phyloP scores from a whole-genome alignment of 2,888 invertebrate genomes.

The Syrphus vitripennis region DNA sequence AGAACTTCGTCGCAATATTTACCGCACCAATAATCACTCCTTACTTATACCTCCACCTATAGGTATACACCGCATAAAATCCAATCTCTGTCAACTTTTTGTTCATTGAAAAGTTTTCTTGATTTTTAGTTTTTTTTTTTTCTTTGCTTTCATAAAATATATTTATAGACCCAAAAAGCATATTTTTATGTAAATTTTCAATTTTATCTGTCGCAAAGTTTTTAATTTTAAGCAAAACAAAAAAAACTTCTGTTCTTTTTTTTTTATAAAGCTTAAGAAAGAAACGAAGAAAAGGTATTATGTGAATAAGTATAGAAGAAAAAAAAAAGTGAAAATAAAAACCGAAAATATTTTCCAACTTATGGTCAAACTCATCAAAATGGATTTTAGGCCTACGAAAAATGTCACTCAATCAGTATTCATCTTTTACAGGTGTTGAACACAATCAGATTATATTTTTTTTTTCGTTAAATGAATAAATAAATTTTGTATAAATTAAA shows the following conservation, averaged over 20 bases:
- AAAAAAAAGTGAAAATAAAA: neutral
- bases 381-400: neutral
- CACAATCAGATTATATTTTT: conserved; percentile 16
- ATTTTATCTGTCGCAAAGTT: conserved; percentile 40
- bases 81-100: conserved; percentile 41
- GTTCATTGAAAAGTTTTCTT: conserved; percentile 16
- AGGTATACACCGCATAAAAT: conserved; percentile 3
- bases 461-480: neutral
- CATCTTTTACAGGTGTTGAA: conserved; percentile 57
- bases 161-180: neutral
- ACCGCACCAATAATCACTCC: conserved; percentile 33
- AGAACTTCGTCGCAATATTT: neutral
- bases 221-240: conserved; percentile 26
- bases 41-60: too few relatives aligned
- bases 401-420: conserved; percentile 47
- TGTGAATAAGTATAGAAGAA: neutral
- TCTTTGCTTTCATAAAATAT: neutral
- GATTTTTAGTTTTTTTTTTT: neutral
- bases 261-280: neutral
- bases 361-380: conserved; percentile 15
- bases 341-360: neutral
- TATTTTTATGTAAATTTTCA: conserved; percentile 35
- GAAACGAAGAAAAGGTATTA: conserved; percentile 2
- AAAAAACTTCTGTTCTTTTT: conserved; percentile 27
- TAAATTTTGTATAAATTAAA: too few relatives aligned